Base-by-base conservation (phyloP, 2,888 invertebrate species). In the Cotesia congregata region DNA sequence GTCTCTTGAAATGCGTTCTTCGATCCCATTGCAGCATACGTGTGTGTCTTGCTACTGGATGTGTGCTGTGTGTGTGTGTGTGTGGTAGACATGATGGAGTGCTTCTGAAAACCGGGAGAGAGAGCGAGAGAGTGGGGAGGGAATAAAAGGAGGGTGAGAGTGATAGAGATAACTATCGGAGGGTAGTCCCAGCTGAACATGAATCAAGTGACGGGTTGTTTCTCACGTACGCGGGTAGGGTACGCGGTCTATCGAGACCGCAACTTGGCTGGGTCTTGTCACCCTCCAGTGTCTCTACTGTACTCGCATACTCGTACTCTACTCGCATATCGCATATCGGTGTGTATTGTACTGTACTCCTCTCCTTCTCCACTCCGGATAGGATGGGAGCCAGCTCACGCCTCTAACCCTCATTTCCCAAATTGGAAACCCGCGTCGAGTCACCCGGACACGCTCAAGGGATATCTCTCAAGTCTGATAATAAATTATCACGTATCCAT, bases 1-100 rank as follows among this genome's bases (percentile, higher is more conserved):
- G 80, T 79, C 78, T 80, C 79, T 80, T 72, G 78, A 82, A 82
- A 82, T 82, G 80, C 80, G 81, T 82, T 80, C 75, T 78, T 82
- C 82, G 79, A 81, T 80, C 77, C 79, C 77, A 81, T 79, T 80
- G 81, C 80, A 76, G 15, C 38, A 68, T 68, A 65, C 20, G 30
- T 17, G 30, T 17, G 30, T 68, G 15, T 5, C 17, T 40, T 38
- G 12, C 30, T 3, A 0, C 3, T 65, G 30, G 9, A 65, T 20
- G 30, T 20, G 20, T 9, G 17, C 30, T 40, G n/a, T 17, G n/a
- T 40, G 39, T n/a, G 40, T 72, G 39, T 72, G 15, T 72, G 15
- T 62, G 1, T 62, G 20, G 39, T 40, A 61, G 40, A 39, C 60
- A 62, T 69, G 12, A 9, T 59, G 41, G 9, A 20, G 50, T 59